phyloP scores from a whole-genome alignment of 37 sponge, comb jelly and placozoan genomes.

The Oscarella lobularis region DNA sequence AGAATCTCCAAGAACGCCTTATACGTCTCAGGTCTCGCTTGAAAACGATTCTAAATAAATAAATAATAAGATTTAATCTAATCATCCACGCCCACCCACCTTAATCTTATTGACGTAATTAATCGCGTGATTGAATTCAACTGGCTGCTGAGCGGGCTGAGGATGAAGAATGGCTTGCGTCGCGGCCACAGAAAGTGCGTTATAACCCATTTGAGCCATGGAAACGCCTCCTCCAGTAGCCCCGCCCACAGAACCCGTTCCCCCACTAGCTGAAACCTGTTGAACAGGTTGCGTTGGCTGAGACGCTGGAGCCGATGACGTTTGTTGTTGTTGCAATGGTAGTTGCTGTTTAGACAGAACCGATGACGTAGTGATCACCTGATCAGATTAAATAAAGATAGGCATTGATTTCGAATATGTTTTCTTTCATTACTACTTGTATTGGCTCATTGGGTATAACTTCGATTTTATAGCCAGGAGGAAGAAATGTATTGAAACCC shows the following conservation, averaged over 20 bases:
- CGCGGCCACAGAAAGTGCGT: background rate
- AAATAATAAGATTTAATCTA: background rate
- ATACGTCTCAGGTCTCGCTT: conserved; percentile 83
- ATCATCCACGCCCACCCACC: conserved; percentile 17
- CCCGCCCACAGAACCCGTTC: conserved; percentile 8
- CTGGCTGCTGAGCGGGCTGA: conserved; percentile 59
- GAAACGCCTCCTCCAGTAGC: background rate
- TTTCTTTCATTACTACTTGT: too few relatives aligned
- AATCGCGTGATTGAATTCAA: conserved; percentile 95
- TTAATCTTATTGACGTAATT: conserved; percentile 96
- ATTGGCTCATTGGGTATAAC: conserved; percentile 22
- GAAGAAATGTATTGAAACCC: conserved; percentile 96
- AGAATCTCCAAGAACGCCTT: conserved; percentile 90
- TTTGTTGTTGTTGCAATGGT: too few relatives aligned
- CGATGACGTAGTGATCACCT: too few relatives aligned
- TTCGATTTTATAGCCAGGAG: conserved; percentile 95
- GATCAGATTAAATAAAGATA: too few relatives aligned
- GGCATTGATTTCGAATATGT: too few relatives aligned
- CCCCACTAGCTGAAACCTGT: too few relatives aligned
- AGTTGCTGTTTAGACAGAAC: too few relatives aligned
- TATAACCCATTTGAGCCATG: background rate
- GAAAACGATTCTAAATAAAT: conserved; percentile 71
- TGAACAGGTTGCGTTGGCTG: too few relatives aligned
- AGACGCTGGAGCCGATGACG: too few relatives aligned
- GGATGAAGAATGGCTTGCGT: background rate